Base-by-base conservation (phyloP, 1,140 invertebrate genomes). In the Papilio machaon region DNA sequence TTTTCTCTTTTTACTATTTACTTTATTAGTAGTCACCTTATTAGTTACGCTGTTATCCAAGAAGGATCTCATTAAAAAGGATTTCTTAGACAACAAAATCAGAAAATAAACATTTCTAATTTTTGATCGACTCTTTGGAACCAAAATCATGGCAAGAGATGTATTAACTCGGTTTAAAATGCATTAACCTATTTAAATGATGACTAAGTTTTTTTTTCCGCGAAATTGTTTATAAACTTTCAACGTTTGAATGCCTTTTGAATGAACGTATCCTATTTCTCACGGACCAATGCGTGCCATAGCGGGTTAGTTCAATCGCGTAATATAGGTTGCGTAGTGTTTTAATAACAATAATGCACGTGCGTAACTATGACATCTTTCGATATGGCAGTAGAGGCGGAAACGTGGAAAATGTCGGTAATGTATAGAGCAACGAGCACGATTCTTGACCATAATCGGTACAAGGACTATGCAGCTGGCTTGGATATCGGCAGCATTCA, bases 361-460 rank as follows among this genome's bases (percentile, higher is more conserved):
- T 93, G 91, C 85, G 81, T 85, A 87, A 89, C 81, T 88, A 91
- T 89, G 92, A 92, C 92, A 94, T 93, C 91, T 90, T 93, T 91
- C 90, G 92, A 93, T 92, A 94, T 91, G 91, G 90, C 87, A 92
- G 77, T 91, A 85, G 82, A 93, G 91, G 88, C 92, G 93, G 93
- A 94, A 94, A 94, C 89, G 88, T 92, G 88, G 91, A 94, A 93
- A 94, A 94, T 94, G 91, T 93, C 89, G 91, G 92, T 90, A 92
- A 93, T 94, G 88, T 92, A 90, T 85, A 82, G 85, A 87, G 88
- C 87, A 80, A 82, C 83, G 88, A 89, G 91, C 91, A 94, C 92
- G 92, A 94, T 88, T 93, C 90, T 91, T 92, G 90, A 82, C 92
- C 91, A 92, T 93, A 94, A 94, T 92, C 90, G 91, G 93, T 88